A percentile compares a stretch with the other conserved stretches of the same genome.
Evolutionary conservation across 1,140 invertebrate species (phyloP).

Genomic region (Drosophila watanabei): DNA sequence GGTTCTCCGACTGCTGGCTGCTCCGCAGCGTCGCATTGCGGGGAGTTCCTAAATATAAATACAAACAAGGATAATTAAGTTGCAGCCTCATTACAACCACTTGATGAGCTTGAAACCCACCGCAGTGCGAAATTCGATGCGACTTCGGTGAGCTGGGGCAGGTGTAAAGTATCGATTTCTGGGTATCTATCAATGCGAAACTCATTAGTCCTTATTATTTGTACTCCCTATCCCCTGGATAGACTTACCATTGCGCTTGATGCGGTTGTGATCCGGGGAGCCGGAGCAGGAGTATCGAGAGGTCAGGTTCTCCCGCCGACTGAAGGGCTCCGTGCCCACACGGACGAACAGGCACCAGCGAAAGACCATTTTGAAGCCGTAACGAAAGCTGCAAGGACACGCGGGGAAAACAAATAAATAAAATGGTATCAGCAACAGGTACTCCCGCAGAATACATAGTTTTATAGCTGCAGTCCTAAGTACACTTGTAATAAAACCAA

Average conservation of each 20-base stretch:
- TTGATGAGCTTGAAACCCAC: slow-evolving; percentile 49
- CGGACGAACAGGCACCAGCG: slow-evolving; percentile 92
- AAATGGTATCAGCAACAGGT: slow-evolving; percentile 4
- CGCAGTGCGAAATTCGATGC: slow-evolving; percentile 80
- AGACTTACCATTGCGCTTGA: slow-evolving; percentile 90
- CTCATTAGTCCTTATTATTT: slow-evolving; percentile 11
- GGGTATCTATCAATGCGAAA: slow-evolving; percentile 68
- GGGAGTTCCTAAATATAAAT: slow-evolving; percentile 32
- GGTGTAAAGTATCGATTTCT: slow-evolving; percentile 84
- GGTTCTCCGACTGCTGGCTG: slow-evolving; percentile 35
- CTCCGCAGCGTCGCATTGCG: slow-evolving; percentile 49
- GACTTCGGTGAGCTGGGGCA: slow-evolving; percentile 82
- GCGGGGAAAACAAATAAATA: background rate
- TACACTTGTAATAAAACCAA: slow-evolving; percentile 2
- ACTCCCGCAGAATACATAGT: background rate
- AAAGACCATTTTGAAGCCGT: slow-evolving; percentile 95
- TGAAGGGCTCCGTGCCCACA: slow-evolving; percentile 89
- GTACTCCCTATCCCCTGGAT: background rate
- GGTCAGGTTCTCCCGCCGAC: slow-evolving; percentile 89
- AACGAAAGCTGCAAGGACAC: slow-evolving; percentile 90
- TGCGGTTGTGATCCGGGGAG: slow-evolving; percentile 90
- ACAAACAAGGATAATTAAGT: background rate
- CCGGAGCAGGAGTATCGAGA: slow-evolving; percentile 90
- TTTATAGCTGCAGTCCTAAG: background rate
- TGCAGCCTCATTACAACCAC: slow-evolving; percentile 1